Conservation (phyloP, 1,140 invertebrate species). For the Drosophila auraria region DNA sequence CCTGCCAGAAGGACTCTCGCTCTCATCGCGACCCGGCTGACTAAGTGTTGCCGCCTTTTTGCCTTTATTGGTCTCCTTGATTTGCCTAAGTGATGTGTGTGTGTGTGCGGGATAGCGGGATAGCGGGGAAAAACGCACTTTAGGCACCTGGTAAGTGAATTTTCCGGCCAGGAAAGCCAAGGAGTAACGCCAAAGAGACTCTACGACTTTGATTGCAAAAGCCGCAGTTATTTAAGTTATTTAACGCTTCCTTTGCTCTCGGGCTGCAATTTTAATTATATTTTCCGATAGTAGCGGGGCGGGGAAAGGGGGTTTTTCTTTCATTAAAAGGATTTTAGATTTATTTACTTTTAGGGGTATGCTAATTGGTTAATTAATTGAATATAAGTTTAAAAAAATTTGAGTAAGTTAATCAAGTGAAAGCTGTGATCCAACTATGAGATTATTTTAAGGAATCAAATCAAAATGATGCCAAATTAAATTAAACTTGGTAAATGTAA, state of each 20-base stretch:
- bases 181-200: slow-evolving; percentile 7
- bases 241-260: slow-evolving; percentile 17
- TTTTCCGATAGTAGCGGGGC: slow-evolving; percentile 17
- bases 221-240: slow-evolving; percentile 60
- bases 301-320: too few relatives aligned
- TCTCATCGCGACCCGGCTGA: slow-evolving; percentile 35
- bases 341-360: too few relatives aligned
- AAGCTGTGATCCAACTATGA: neutral
- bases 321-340: neutral
- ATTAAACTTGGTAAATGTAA: neutral
- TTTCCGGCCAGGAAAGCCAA: slow-evolving; percentile 30
- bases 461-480: too few relatives aligned
- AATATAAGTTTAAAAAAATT: fast-evolving
- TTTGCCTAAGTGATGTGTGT: slow-evolving; percentile 70
- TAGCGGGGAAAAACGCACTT: neutral
- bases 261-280: slow-evolving; percentile 67
- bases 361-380: neutral
- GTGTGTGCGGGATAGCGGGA: neutral
- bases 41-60: slow-evolving; percentile 63
- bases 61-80: slow-evolving; percentile 76
- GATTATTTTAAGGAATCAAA: too few relatives aligned
- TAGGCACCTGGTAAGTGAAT: slow-evolving; percentile 50
- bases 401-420: neutral
- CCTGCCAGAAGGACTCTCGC: slow-evolving; percentile 34
- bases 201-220: slow-evolving; percentile 75